Evolutionary conservation across 2,888 invertebrate species (phyloP).

Genomic region (Zygogramma bicolorata): DNA sequence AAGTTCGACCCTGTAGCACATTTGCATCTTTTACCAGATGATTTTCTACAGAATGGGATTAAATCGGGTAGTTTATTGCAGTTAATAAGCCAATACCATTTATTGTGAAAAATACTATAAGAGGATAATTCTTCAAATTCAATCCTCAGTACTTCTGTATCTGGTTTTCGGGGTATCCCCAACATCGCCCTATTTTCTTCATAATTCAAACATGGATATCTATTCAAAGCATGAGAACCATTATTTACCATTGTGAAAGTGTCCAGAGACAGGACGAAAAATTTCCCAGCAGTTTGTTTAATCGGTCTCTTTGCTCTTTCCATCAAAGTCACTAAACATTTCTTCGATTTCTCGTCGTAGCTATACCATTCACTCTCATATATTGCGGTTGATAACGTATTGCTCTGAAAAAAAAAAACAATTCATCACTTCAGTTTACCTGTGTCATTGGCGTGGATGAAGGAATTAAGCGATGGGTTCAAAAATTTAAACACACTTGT

Average conservation of each 20-base stretch:
- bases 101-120: too few species aligned
- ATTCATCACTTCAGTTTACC: background rate
- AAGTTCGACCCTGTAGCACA: too few species aligned
- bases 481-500: background rate
- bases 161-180: too few species aligned
- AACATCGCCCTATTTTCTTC: too few species aligned
- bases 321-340: constrained; percentile 66
- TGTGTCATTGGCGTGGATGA: background rate
- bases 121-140: too few species aligned
- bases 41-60: too few species aligned
- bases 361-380: constrained; percentile 64
- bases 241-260: constrained; percentile 67
- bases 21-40: too few species aligned
- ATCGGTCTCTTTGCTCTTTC: constrained; percentile 68
- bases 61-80: too few species aligned
- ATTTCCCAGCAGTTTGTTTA: constrained; percentile 65
- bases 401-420: constrained; percentile 61
- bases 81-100: too few species aligned
- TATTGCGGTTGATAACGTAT: constrained; percentile 62
- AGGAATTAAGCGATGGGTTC: background rate
- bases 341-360: constrained; percentile 63
- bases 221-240: too few species aligned
- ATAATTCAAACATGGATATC: too few species aligned
- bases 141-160: too few species aligned
- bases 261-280: constrained; percentile 68